Base-by-base conservation (phyloP, 2,797 vertebrate species). In the Pseudocheirus occidentalis region DNA sequence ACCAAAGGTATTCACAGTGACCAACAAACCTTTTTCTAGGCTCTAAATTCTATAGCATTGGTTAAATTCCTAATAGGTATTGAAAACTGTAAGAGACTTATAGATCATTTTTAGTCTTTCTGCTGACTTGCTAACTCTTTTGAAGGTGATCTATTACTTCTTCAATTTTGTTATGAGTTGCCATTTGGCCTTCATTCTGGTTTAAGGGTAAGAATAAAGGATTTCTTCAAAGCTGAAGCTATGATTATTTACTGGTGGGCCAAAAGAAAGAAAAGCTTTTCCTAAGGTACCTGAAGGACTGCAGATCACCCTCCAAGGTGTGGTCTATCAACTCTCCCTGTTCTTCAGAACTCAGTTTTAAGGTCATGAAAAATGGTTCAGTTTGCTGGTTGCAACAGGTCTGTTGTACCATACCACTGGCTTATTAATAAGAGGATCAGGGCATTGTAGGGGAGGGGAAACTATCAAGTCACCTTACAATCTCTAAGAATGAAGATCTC, bases 81-180 rank as follows among this genome's bases (percentile, higher is more conserved):
- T 92, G 93, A 97, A 98, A 98, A 96, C 94, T 96, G 95, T 96
- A 98, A 98, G 96, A 98, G 97, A 98, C 4, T 12, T 91, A 94
- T 95, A 97, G 97, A 97, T 94, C 46, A 97, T 92, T 97, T 93
- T 96, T 91, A 97, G 93, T 97, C 95, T 98, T 98, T 97, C 94
- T 95, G 34, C 97, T 98, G 96, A 97, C n/a, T 81, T 90, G 55
- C 95, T 95, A 96, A 97, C 55, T 94, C 92, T 31, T 96, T 98
- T 97, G 46, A 93, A 97, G 96, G 81, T 96, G 95, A 98, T 96
- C 95, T 96, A 13, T 93, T 93, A 94, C 89, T 90, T 93, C 18
- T 95, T 92, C 94, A 95, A 62, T 57, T 62, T 90, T 97, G 97
- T 97, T 95, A 97, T 96, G 94, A 97, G 92, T 58, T 96, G 93